These are phyloP conservation scores for Pseudoips prasinana DNA, from an alignment of 2,888 invertebrate genomes.

Conservation along the genomic window DNA sequence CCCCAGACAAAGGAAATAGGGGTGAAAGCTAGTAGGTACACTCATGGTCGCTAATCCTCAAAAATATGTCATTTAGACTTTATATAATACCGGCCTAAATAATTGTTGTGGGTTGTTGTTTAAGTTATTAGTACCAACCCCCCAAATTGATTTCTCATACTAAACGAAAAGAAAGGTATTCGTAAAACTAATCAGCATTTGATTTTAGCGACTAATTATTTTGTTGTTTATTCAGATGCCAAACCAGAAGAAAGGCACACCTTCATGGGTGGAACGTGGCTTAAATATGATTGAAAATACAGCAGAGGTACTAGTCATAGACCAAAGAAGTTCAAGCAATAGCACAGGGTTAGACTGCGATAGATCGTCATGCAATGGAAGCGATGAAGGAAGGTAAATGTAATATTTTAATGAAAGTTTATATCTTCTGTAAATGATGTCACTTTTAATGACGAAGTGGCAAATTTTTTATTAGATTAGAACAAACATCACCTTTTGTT, in stretches of 20 bases:
- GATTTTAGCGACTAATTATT: no score
- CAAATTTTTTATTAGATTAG: no score
- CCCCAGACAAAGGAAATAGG: no score
- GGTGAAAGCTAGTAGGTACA: no score
- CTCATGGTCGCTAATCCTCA: no score
- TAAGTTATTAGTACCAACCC: neutral
- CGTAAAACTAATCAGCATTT: neutral
- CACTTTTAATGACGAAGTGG: no score
- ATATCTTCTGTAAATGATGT: no score
- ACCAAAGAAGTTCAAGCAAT: constrained; percentile 76
- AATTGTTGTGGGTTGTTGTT: no score
- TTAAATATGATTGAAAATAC: constrained; percentile 76
- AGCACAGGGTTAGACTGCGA: constrained; percentile 70
- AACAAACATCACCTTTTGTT: no score
- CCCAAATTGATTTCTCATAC: neutral
- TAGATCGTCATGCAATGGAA: constrained; percentile 70
- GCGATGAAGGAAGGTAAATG: constrained; percentile 71
- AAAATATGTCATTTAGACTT: no score
- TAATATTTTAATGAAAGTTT: no score
- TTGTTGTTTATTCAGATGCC: constrained; percentile 56
- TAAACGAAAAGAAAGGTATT: neutral
- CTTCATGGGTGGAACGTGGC: constrained; percentile 82
- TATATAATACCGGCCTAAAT: no score
- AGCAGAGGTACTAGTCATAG: constrained; percentile 81
- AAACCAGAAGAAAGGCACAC: constrained; percentile 76